These are phyloP conservation scores for Ailurus styani DNA, from an alignment of 2,113 vertebrate genomes.

Conservation along the genomic window DNA sequence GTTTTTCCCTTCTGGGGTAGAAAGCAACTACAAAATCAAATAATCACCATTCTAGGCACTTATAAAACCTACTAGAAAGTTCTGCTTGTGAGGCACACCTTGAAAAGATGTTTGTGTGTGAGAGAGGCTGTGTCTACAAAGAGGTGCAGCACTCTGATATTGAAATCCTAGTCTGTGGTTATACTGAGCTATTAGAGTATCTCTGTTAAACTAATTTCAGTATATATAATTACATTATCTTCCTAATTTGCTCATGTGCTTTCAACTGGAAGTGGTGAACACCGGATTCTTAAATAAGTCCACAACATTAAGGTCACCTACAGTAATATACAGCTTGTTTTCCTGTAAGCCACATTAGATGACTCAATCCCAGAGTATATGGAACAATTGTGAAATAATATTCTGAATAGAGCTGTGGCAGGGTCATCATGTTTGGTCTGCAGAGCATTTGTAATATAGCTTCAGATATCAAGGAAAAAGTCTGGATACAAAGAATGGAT, in stretches of 20 bases:
- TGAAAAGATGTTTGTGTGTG: background rate
- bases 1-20: background rate
- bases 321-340: constrained; percentile 63
- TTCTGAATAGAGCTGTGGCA: background rate
- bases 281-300: constrained; percentile 64
- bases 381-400: constrained; percentile 62
- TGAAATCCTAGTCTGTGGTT: constrained; percentile 2
- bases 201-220: constrained; percentile 53
- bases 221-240: constrained; percentile 56
- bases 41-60: background rate
- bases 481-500: background rate
- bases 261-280: constrained; percentile 71
- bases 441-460: background rate
- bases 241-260: constrained; percentile 55
- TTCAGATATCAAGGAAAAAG: background rate
- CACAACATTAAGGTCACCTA: constrained; percentile 52
- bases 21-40: constrained; percentile 10
- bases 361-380: constrained; percentile 50
- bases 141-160: background rate
- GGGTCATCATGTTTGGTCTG: constrained; percentile 15
- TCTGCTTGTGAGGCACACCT: background rate
- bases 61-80: background rate
- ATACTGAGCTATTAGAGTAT: constrained; percentile 18
- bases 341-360: constrained; percentile 71
- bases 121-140: background rate